These are phyloP conservation scores for Geotrypetes seraphini DNA, from an alignment of 2,797 vertebrate species.

Conservation along the genomic window DNA sequence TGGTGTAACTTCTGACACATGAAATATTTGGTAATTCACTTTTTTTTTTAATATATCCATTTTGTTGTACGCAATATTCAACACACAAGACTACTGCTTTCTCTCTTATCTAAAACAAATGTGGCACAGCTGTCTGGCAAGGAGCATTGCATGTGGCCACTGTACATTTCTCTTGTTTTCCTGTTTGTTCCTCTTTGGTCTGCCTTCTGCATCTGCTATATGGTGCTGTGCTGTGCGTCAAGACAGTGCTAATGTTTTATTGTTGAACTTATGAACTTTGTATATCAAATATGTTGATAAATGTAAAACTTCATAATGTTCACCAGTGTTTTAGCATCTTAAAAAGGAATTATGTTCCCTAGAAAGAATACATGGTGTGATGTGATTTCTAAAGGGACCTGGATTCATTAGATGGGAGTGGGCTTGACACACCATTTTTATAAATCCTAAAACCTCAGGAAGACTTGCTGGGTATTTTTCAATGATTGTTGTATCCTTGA, in stretches of 20 bases:
- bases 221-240: slow-evolving; percentile 46
- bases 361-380: slow-evolving; percentile 5
- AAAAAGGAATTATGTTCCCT: slow-evolving; percentile 27
- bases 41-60: slow-evolving; percentile 37
- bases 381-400: slow-evolving; percentile 24
- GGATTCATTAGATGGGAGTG: slow-evolving; percentile 10
- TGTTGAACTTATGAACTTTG: slow-evolving; percentile 30
- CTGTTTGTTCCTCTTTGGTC: not conserved
- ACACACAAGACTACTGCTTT: slow-evolving; percentile 29
- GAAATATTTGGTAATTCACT: slow-evolving; percentile 25
- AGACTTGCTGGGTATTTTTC: slow-evolving; percentile 24
- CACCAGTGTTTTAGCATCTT: slow-evolving; percentile 33
- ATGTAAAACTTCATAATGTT: slow-evolving; percentile 33
- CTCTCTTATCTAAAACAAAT: slow-evolving; percentile 26
- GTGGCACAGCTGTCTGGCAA: slow-evolving; percentile 19
- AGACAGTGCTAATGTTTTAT: slow-evolving; percentile 32
- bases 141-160: slow-evolving; percentile 33
- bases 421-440: slow-evolving; percentile 7
- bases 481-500: slow-evolving; percentile 18
- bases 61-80: slow-evolving; percentile 23
- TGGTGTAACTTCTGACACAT: slow-evolving; percentile 34
- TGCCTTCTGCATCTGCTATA: slow-evolving; percentile 24
- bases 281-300: slow-evolving; percentile 34
- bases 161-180: slow-evolving; percentile 20
- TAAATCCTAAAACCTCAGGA: slow-evolving; percentile 15